A percentile compares a stretch with the other conserved stretches of the same genome.
phyloP scores from a whole-genome alignment of 2,797 vertebrate genomes.

The Philypnodon macrostomus region DNA sequence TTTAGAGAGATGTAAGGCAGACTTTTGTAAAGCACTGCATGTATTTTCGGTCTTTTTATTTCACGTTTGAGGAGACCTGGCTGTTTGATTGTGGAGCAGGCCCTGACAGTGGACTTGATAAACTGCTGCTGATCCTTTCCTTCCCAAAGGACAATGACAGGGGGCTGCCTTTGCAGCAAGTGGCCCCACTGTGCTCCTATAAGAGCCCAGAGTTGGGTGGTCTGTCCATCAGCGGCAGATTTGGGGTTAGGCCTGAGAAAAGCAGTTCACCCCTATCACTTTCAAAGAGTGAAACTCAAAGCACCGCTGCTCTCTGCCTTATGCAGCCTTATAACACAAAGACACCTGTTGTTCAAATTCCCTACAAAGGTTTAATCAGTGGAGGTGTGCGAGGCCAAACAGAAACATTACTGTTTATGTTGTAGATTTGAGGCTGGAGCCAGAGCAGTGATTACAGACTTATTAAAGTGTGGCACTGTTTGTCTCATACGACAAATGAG shows the following conservation, averaged over 20 bases:
- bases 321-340: slow-evolving; percentile 75
- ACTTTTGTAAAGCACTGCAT: slow-evolving; percentile 54
- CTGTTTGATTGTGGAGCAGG: slow-evolving; percentile 63
- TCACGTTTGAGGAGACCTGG: slow-evolving; percentile 41
- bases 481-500: slow-evolving; percentile 3
- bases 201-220: slow-evolving; percentile 80
- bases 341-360: slow-evolving; percentile 83
- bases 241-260: slow-evolving; percentile 80
- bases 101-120: slow-evolving; percentile 66
- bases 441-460: too few relatives aligned
- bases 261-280: slow-evolving; percentile 80
- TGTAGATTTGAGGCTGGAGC: too few relatives aligned
- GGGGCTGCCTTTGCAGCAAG: slow-evolving; percentile 64
- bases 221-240: slow-evolving; percentile 82
- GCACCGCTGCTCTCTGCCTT: slow-evolving; percentile 55
- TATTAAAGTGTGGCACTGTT: too few relatives aligned
- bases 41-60: slow-evolving; percentile 46
- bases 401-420: too few relatives aligned
- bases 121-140: slow-evolving; percentile 70
- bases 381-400: slow-evolving; percentile 72
- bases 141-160: slow-evolving; percentile 71
- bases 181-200: slow-evolving; percentile 67
- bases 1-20: slow-evolving; percentile 43
- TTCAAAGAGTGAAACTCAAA: slow-evolving; percentile 83
- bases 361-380: slow-evolving; percentile 67